Conservation (phyloP, 1,140 invertebrate genomes). For the Heliconius congener region DNA sequence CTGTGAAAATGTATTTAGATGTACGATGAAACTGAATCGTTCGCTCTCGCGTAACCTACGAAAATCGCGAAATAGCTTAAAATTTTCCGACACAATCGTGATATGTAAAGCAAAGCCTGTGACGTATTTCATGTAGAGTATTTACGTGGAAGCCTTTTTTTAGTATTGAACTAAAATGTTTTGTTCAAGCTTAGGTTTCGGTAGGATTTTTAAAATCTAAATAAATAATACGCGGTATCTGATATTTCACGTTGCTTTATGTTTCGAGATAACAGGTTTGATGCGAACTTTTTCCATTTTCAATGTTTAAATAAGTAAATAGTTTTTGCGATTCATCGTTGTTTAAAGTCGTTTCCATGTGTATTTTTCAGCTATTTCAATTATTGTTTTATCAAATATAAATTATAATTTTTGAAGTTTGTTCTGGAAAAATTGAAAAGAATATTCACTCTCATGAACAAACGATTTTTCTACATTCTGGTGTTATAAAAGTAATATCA, state of each 20-base stretch:
- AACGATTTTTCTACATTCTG: background rate
- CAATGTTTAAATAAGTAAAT: conserved; percentile 22
- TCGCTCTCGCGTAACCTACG: conserved; percentile 36
- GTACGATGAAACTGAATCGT: conserved; percentile 32
- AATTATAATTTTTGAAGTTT: background rate
- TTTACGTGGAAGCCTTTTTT: conserved; percentile 44
- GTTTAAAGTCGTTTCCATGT: conserved; percentile 5
- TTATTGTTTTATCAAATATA: background rate
- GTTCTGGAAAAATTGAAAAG: background rate
- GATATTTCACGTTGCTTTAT: conserved; percentile 38
- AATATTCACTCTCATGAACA: background rate
- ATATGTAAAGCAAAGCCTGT: conserved; percentile 43
- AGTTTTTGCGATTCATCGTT: conserved; percentile 12
- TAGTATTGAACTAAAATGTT: conserved; percentile 47
- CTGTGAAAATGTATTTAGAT: conserved; percentile 25
- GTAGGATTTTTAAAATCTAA: conserved; percentile 40
- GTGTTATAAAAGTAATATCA: too few species aligned
- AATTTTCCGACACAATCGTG: conserved; percentile 46
- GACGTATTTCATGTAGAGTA: conserved; percentile 48
- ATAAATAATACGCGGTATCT: conserved; percentile 41
- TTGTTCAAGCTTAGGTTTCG: conserved; percentile 47
- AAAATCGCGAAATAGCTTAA: conserved; percentile 47
- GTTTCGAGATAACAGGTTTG: conserved; percentile 33
- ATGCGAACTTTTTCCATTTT: conserved; percentile 26
- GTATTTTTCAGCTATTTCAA: conserved; percentile 9